These are phyloP conservation scores for Pelusios castaneus DNA, from an alignment of 2,113 vertebrate species.

Conservation along the genomic window DNA sequence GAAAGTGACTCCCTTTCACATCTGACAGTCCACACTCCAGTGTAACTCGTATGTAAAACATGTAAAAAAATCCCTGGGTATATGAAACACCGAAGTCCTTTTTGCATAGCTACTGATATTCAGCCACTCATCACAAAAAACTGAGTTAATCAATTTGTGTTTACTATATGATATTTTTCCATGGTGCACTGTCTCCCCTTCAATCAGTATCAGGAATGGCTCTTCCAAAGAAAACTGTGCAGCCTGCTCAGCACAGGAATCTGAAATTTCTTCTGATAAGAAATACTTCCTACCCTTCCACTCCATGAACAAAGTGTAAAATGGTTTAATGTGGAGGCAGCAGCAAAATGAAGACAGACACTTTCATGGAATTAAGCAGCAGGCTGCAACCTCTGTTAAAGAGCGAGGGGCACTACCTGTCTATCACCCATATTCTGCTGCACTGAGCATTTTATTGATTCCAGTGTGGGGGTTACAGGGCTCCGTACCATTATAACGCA, in stretches of 20 bases:
- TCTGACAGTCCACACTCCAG: rapidly evolving
- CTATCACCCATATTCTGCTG: neutral
- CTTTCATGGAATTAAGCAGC: no score
- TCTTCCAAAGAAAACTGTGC: neutral
- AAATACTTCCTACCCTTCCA: neutral
- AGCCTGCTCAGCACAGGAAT: neutral
- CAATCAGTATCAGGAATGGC: neutral
- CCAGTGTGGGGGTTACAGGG: neutral
- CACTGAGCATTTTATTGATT: neutral
- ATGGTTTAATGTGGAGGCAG: neutral
- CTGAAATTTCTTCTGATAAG: neutral
- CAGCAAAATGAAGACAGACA: no score
- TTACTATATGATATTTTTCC: neutral
- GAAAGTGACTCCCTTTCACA: rapidly evolving
- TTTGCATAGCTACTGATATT: neutral
- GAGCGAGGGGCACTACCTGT: neutral
- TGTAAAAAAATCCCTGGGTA: neutral
- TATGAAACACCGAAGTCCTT: neutral
- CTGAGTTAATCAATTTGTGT: neutral
- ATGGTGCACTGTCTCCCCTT: neutral
- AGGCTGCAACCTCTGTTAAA: no score
- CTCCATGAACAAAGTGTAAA: neutral
- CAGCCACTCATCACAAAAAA: neutral
- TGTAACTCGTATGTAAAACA: neutral
- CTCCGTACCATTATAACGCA: neutral